Evolutionary conservation across 1,140 invertebrate species (phyloP).

Genomic region (Melitaea cinxia): DNA sequence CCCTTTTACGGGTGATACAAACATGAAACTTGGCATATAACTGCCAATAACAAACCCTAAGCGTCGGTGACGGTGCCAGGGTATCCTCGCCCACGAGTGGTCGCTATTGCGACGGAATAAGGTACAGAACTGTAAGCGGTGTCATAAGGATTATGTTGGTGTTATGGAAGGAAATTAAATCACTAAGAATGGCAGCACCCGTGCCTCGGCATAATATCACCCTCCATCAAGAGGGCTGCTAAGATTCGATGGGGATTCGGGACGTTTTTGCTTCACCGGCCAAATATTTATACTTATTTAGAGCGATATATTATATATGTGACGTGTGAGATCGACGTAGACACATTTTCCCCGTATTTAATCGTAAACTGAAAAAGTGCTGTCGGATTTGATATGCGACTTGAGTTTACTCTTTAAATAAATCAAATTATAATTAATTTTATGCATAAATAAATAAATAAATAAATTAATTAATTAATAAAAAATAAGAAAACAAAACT

Average conservation of each 20-base stretch:
- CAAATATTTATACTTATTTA: slow-evolving; percentile 27
- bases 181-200: slow-evolving; percentile 53
- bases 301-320: slow-evolving; percentile 9
- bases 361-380: too few relatives aligned
- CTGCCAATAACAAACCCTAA: slow-evolving; percentile 48
- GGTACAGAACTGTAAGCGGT: slow-evolving; percentile 9
- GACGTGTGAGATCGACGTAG: background rate
- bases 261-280: slow-evolving; percentile 33
- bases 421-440: too few relatives aligned
- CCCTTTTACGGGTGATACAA: slow-evolving; percentile 33
- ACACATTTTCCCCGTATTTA: too few relatives aligned
- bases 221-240: slow-evolving; percentile 36
- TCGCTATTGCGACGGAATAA: slow-evolving; percentile 16
- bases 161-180: slow-evolving; percentile 54
- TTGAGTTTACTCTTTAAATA: too few relatives aligned
- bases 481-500: too few relatives aligned
- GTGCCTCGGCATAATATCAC: slow-evolving; percentile 54
- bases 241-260: slow-evolving; percentile 39
- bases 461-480: too few relatives aligned
- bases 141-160: slow-evolving; percentile 26
- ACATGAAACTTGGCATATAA: slow-evolving; percentile 45
- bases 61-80: slow-evolving; percentile 24
- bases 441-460: too few relatives aligned
- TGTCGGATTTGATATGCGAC: too few relatives aligned
- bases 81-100: background rate